Evolutionary conservation across 2,797 vertebrate genomes (phyloP).

Genomic region (Dallia pectoralis): DNA sequence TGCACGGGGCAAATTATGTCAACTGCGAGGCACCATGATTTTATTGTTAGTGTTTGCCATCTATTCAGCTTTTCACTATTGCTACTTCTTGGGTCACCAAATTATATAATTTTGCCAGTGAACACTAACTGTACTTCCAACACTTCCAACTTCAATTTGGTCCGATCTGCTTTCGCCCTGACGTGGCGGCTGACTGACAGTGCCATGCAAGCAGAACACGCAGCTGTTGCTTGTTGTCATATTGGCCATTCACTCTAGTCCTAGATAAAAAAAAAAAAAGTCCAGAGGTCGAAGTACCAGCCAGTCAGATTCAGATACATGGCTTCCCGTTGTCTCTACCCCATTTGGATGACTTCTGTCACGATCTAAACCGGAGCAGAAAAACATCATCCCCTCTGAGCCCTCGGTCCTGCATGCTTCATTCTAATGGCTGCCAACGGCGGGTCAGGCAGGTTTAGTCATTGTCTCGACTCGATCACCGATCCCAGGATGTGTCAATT

Average conservation of each 20-base stretch:
- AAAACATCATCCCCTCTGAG: conserved; percentile 4
- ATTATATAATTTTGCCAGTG: too few relatives aligned
- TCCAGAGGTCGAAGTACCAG: conserved; percentile 59
- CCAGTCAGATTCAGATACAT: background rate
- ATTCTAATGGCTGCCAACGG: conserved; percentile 24
- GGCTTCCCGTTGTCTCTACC: background rate
- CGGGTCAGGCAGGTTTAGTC: conserved; percentile 58
- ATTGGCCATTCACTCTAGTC: conserved; percentile 44
- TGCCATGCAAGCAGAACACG: conserved; percentile 30
- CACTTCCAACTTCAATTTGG: too few relatives aligned
- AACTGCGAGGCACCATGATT: too few relatives aligned
- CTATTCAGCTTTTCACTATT: too few relatives aligned
- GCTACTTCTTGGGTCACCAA: too few relatives aligned
- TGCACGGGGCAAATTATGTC: too few relatives aligned
- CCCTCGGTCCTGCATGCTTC: conserved; percentile 9
- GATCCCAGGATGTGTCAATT: conserved; percentile 63
- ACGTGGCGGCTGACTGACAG: conserved; percentile 35
- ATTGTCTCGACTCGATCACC: conserved; percentile 61
- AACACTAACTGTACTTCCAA: too few relatives aligned
- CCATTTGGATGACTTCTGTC: conserved; percentile 10
- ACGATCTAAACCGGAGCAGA: conserved; percentile 35
- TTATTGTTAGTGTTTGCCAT: too few relatives aligned
- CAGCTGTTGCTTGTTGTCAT: conserved; percentile 48
- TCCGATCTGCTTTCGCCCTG: conserved; percentile 6
- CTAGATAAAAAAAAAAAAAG: conserved; percentile 44